Conservation (phyloP, 1,140 invertebrate genomes). For the Drosophila bocqueti region DNA sequence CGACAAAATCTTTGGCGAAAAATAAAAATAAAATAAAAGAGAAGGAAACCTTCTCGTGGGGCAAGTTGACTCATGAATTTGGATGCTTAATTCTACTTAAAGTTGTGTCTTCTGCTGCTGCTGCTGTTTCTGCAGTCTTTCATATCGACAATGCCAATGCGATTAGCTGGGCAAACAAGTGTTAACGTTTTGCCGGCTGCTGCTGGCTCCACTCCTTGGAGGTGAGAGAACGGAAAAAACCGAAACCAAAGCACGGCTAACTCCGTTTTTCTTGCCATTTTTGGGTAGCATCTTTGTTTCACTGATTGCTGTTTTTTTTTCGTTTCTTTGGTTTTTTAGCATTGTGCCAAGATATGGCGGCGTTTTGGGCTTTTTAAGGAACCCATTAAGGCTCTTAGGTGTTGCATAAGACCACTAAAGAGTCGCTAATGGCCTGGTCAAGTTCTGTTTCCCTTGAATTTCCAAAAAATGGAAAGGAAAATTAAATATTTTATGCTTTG, state of each 20-base stretch:
- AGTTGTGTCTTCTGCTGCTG: slow-evolving; percentile 44
- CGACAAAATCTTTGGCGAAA: slow-evolving; percentile 28
- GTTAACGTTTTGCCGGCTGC: slow-evolving; percentile 74
- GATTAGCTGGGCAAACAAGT: slow-evolving; percentile 79
- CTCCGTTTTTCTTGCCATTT: slow-evolving; percentile 60
- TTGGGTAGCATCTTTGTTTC: slow-evolving; percentile 78
- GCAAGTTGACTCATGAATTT: slow-evolving; percentile 78
- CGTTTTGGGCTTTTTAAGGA: slow-evolving; percentile 23
- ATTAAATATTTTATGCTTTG: no score
- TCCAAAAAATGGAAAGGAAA: no score
- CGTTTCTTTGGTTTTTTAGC: slow-evolving; percentile 39
- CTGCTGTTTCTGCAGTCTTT: slow-evolving; percentile 47
- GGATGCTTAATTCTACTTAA: slow-evolving; percentile 81
- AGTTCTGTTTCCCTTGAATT: slow-evolving; percentile 1
- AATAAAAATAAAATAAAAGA: slow-evolving; percentile 21
- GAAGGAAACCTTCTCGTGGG: slow-evolving; percentile 56
- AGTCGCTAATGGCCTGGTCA: slow-evolving; percentile 6
- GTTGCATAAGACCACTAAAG: slow-evolving; percentile 36
- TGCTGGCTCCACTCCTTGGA: slow-evolving; percentile 69
- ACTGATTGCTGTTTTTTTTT: slow-evolving; percentile 28
- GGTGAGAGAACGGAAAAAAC: slow-evolving; percentile 61
- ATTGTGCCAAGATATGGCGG: slow-evolving; percentile 65
- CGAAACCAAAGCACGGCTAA: slow-evolving; percentile 38
- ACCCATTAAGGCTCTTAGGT: slow-evolving; percentile 30
- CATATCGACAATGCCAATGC: slow-evolving; percentile 55